Conservation (phyloP, 1,140 invertebrate genomes). For the Anoplophora glabripennis region DNA sequence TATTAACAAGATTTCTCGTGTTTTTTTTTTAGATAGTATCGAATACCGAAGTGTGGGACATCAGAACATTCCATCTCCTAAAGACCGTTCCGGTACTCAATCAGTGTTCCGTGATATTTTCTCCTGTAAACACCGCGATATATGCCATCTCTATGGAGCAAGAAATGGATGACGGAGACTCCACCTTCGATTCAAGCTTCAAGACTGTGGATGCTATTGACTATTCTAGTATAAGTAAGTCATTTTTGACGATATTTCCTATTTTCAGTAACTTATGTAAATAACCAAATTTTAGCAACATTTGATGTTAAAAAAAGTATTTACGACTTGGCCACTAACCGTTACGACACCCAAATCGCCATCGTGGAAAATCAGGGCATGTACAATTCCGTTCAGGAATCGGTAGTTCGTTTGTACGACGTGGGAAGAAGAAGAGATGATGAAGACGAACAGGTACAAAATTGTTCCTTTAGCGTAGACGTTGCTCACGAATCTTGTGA, state of each 20-base stretch:
- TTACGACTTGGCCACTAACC: slow-evolving; percentile 71
- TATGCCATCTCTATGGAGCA: slow-evolving; percentile 55
- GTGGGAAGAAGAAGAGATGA: slow-evolving; percentile 70
- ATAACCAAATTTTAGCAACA: slow-evolving; percentile 34
- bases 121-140: slow-evolving; percentile 65
- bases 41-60: slow-evolving; percentile 94
- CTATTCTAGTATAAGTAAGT: slow-evolving; percentile 85
- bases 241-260: slow-evolving; percentile 15
- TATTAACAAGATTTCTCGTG: background rate
- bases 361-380: slow-evolving; percentile 79
- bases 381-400: slow-evolving; percentile 76
- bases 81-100: slow-evolving; percentile 90
- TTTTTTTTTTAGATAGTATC: slow-evolving; percentile 62
- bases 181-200: slow-evolving; percentile 81
- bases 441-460: slow-evolving; percentile 65
- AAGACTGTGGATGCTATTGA: slow-evolving; percentile 91
- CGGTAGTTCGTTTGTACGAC: slow-evolving; percentile 79
- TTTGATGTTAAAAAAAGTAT: slow-evolving; percentile 59
- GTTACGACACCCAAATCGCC: slow-evolving; percentile 75
- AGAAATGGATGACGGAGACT: slow-evolving; percentile 47
- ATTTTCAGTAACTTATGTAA: background rate
- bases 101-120: slow-evolving; percentile 78
- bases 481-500: no score
- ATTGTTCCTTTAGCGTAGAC: no score
- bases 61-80: slow-evolving; percentile 90